Percentiles rank a stretch among this genome's conserved stretches.
These are phyloP conservation scores for Calonectris borealis DNA, from an alignment of 2,113 vertebrate genomes.

Conservation along the genomic window DNA sequence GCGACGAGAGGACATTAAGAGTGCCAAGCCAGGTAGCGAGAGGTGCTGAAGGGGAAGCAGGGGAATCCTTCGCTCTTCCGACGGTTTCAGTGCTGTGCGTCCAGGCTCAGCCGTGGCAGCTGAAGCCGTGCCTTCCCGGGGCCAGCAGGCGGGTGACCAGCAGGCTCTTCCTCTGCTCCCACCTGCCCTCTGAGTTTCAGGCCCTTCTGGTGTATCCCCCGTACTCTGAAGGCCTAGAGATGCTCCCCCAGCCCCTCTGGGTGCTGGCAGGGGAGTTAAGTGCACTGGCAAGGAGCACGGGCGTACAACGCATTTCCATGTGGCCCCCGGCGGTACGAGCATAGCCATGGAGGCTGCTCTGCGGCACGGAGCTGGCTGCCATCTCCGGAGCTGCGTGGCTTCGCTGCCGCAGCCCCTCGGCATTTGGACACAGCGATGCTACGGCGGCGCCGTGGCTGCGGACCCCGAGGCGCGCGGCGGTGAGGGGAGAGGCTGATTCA, in stretches of 20 bases:
- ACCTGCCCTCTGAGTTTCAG: not conserved
- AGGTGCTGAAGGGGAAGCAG: not conserved
- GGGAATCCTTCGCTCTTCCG: not conserved
- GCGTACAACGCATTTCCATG: not conserved
- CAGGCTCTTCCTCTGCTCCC: not conserved
- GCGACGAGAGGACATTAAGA: accelerated
- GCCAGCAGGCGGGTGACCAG: not conserved
- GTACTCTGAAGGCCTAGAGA: not conserved
- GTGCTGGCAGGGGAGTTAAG: not conserved
- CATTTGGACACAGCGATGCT: not conserved
- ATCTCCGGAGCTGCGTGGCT: not conserved
- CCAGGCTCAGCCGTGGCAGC: not conserved
- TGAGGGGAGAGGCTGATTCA: not conserved
- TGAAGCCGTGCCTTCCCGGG: not conserved
- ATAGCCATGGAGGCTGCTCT: not conserved
- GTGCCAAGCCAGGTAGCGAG: not conserved
- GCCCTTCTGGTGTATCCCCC: not conserved
- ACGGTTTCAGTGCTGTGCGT: not conserved
- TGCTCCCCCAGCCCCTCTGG: not conserved
- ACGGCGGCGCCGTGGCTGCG: accelerated
- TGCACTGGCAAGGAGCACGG: not conserved
- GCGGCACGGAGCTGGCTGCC: not conserved
- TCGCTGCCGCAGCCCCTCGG: accelerated
- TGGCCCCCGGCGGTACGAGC: not conserved
- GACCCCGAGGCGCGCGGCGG: accelerated